phyloP scores from a whole-genome alignment of 2,888 invertebrate species.

The Malthinus seriepunctatus region DNA sequence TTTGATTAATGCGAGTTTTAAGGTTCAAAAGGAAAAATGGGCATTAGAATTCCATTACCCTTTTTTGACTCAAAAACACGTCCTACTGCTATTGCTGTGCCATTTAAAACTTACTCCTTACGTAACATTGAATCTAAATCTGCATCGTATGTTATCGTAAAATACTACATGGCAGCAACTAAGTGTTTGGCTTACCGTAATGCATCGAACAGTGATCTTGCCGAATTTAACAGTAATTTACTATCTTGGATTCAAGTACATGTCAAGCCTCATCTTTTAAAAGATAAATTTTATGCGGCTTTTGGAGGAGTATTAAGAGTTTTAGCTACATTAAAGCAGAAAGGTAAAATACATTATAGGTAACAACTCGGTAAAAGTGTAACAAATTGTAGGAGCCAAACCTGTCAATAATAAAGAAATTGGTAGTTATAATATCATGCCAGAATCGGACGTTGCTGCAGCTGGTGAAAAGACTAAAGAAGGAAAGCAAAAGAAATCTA shows the following conservation, averaged over 20 bases:
- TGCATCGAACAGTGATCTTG: constrained; percentile 45
- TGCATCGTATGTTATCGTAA: constrained; percentile 56
- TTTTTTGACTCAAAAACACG: constrained; percentile 60
- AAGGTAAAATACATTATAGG: constrained; percentile 36
- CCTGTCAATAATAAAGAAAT: constrained; percentile 28
- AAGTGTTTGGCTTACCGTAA: constrained; percentile 56
- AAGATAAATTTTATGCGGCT: constrained; percentile 64
- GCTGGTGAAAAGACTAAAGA: constrained; percentile 18
- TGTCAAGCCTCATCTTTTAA: constrained; percentile 59
- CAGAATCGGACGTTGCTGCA: constrained; percentile 32
- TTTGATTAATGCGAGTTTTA: background rate
- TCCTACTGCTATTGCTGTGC: constrained; percentile 64
- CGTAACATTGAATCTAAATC: constrained; percentile 53
- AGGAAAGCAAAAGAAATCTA: constrained; percentile 22
- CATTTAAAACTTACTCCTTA: constrained; percentile 59
- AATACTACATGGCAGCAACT: constrained; percentile 59
- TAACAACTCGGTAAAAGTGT: no score
- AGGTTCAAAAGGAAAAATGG: background rate
- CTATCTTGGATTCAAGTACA: constrained; percentile 59
- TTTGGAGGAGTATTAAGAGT: constrained; percentile 52
- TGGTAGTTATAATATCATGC: constrained; percentile 38
- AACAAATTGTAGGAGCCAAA: background rate
- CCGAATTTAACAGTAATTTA: constrained; percentile 58
- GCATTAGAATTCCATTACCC: constrained; percentile 59
- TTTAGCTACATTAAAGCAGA: constrained; percentile 49